A percentile compares a stretch with the other conserved stretches of the same genome.
Evolutionary conservation across 2,888 invertebrate species (phyloP).

Genomic region (Heliconius sara): DNA sequence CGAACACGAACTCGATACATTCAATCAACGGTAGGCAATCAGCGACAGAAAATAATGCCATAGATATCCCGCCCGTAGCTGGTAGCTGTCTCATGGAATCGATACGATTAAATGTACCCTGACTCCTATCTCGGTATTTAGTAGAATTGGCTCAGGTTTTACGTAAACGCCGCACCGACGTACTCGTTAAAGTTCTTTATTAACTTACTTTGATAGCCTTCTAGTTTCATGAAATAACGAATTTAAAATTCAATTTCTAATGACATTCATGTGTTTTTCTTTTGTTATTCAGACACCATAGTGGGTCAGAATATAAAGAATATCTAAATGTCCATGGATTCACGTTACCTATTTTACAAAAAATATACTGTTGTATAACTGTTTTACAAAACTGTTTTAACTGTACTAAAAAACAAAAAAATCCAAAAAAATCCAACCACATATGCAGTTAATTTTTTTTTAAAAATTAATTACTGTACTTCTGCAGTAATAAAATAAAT

Average conservation of each 20-base stretch:
- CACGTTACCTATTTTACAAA: no score
- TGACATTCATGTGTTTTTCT: no score
- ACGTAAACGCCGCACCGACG: not conserved
- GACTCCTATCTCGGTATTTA: constrained; percentile 20
- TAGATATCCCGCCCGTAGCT: constrained; percentile 7
- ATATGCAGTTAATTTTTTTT: no score
- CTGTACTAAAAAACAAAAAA: no score
- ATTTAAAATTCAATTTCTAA: not conserved
- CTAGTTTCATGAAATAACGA: not conserved
- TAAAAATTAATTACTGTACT: no score
- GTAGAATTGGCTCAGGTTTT: constrained; percentile 7
- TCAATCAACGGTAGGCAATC: constrained; percentile 11
- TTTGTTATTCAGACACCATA: no score
- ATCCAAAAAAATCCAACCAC: no score
- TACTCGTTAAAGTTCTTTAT: constrained; percentile 2
- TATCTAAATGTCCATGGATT: no score
- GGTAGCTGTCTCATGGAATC: constrained; percentile 14
- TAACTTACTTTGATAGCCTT: not conserved
- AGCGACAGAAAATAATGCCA: constrained; percentile 2
- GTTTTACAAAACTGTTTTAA: no score
- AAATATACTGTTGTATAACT: no score
- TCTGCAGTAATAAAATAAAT: no score
- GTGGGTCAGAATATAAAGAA: no score
- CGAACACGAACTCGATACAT: not conserved
- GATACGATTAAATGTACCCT: constrained; percentile 19